Conservation (phyloP, 2,113 vertebrate genomes). For the Tychaedon coryphoeus region DNA sequence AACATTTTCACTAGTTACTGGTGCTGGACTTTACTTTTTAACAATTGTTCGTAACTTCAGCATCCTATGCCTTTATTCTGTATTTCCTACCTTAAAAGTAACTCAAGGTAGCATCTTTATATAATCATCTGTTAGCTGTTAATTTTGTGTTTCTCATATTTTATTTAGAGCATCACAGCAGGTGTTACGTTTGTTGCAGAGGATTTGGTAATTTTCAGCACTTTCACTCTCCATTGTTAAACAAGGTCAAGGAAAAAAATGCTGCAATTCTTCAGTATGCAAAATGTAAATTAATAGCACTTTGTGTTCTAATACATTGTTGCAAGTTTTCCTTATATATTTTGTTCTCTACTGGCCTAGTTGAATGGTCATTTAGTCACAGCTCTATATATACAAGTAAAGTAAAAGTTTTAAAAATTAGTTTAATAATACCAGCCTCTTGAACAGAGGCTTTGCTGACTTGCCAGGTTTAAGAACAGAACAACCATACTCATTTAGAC, state of each 20-base stretch:
- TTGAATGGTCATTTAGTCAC: not conserved
- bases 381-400: not conserved
- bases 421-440: not conserved
- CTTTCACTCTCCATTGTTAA: not conserved
- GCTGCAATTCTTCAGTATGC: not conserved
- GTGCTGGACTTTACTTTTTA: not conserved
- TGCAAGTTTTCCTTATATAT: not conserved
- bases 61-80: not conserved
- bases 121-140: not conserved
- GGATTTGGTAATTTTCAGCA: not conserved
- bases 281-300: not conserved
- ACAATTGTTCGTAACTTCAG: not conserved
- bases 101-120: not conserved
- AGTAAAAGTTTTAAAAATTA: not conserved
- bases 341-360: not conserved
- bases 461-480: not conserved
- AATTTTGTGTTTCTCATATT: not conserved
- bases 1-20: not conserved
- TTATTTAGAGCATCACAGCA: not conserved
- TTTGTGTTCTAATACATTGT: not conserved
- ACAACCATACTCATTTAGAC: not conserved
- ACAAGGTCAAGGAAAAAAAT: not conserved
- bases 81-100: not conserved
- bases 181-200: not conserved
- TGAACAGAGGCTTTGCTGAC: not conserved